Conservation (phyloP, 1,140 invertebrate genomes). For the Achatina immaculata region DNA sequence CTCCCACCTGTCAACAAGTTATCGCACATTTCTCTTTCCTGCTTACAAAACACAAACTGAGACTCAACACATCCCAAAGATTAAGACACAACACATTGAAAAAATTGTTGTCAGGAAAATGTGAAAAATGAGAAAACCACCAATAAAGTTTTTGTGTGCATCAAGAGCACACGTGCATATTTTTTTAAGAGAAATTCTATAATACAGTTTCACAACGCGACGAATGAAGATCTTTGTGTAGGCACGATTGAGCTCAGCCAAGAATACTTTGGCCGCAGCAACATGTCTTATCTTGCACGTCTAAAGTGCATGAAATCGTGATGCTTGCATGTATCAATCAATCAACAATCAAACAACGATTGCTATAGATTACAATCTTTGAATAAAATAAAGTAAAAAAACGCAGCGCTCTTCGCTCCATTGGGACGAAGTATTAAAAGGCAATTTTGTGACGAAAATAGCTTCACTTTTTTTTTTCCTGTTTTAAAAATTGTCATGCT, state of each 20-base stretch:
- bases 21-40: too few relatives aligned
- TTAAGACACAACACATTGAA: too few relatives aligned
- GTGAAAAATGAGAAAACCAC: too few relatives aligned
- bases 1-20: too few relatives aligned
- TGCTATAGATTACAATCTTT: neutral
- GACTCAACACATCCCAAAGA: too few relatives aligned
- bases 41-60: too few relatives aligned
- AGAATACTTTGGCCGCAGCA: neutral
- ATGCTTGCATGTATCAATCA: neutral
- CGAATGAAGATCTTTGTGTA: slow-evolving; percentile 10
- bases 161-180: too few relatives aligned
- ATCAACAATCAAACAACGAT: neutral
- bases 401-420: neutral
- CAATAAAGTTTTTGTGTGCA: too few relatives aligned
- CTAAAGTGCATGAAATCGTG: neutral
- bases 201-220: slow-evolving; percentile 20
- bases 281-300: neutral
- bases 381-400: neutral
- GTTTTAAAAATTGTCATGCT: too few relatives aligned
- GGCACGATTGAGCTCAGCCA: neutral
- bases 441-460: slow-evolving; percentile 14
- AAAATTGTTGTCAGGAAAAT: too few relatives aligned
- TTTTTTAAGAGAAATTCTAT: neutral
- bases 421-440: neutral
- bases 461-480: neutral